Evolutionary conservation across 2,888 invertebrate species (phyloP), one percentile per base, ranked within the genome.

Genomic region (Pandemis corylana): DNA sequence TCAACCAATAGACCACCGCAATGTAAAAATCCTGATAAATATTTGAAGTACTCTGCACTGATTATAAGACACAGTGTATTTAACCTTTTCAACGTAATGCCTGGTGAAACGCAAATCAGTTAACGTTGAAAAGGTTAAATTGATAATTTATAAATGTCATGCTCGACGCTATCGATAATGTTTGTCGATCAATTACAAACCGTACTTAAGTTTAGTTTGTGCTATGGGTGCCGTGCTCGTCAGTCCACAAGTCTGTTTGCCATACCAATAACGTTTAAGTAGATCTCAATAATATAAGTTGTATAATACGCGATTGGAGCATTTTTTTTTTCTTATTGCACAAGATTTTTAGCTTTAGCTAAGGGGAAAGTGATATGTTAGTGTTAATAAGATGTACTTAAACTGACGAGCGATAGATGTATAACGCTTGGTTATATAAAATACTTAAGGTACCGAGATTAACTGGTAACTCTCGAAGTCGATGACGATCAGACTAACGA

Each of bases 281-380:
- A 91, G 93, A 93, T 93, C 93, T 93, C 93, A 92, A 85, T 93
- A 93, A 83, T 83, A 78, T 91, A 91, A 90, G 91, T 85, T 84
- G 79, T 84, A 80, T 85, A 85, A 68, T 74, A 53, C 44, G 74
- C 74, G 65, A 51, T 44, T 74, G 64, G 66, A 49, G 36, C 69
- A 70, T 53, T 74, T 66, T 74, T 69, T 51, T 69, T 70, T 69
- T 56, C 67, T 68, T 65, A 59, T 64, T 74, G 74, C 74, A 66
- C 74, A 70, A 70, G 36, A 36, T 44, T 61, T 59, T 49, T 74
- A 74, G 69, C 6, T 36, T 75, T 67, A 71, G 63, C 63, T 70
- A 9, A 53, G 63, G 53, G 67, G 56, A 70, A 75, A 75, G 53
- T 59, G 65, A 74, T 61, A 71, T 75, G 75, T 75, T 75, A 75